Evolutionary conservation across 2,113 vertebrate species (phyloP).

Genomic region (Acrocephalus arundinaceus): DNA sequence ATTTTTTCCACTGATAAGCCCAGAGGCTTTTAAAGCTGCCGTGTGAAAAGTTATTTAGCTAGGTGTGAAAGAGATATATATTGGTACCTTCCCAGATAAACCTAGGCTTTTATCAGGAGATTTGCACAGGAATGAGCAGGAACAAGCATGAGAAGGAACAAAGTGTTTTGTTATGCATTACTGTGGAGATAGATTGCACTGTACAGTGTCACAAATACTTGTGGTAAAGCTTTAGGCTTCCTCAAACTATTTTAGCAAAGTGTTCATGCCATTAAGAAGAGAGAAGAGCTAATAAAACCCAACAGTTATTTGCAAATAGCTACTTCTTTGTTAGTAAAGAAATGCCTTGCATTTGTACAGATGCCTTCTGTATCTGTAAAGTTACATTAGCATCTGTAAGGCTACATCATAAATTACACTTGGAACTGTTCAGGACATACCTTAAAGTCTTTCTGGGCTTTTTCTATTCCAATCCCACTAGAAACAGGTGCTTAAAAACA

Average conservation of each 20-base stretch:
- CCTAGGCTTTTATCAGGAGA: background rate
- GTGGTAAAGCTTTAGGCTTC: background rate
- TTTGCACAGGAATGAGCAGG: background rate
- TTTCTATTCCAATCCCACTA: background rate
- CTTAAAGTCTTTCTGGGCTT: background rate
- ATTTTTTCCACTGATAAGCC: constrained; percentile 22
- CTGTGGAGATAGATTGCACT: background rate
- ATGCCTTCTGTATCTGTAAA: background rate
- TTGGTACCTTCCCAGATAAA: background rate
- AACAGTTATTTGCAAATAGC: background rate
- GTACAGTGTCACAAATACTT: background rate
- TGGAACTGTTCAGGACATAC: background rate
- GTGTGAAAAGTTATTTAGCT: constrained; percentile 3
- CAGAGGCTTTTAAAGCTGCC: background rate
- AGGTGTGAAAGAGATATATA: background rate
- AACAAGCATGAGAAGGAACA: background rate
- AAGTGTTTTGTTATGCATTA: background rate
- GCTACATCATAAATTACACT: background rate
- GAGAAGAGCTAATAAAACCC: background rate
- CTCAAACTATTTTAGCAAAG: background rate
- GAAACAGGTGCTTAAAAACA: background rate
- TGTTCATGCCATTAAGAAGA: background rate
- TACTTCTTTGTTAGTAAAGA: background rate
- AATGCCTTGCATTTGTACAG: background rate
- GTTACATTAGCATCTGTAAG: background rate